Evolutionary conservation across 2,888 invertebrate genomes (phyloP), one percentile per base, ranked within the genome.

Genomic region (Heliothis peltigera): DNA sequence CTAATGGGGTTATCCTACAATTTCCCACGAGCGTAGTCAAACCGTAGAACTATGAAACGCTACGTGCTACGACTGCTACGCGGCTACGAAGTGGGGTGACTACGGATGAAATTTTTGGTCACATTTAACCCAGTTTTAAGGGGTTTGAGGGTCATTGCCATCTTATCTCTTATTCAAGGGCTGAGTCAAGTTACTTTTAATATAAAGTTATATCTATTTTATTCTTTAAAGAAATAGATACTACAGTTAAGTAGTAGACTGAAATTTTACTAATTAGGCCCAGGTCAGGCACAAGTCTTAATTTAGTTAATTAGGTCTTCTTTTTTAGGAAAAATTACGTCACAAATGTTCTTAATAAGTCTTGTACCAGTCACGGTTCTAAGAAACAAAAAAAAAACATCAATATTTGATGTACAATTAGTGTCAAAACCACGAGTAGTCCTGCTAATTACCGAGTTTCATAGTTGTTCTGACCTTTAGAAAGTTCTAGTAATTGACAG

Each of bases 31-130:
- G 72, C 15, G 43, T 64, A 64, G 28, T 56, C 32, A 35, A 42
- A 8, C 46, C 67, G 49, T 51, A 49, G 42, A 8, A 52, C 46
- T 70, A 70, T 49, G 39, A 35, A 46, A 22, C 6, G 46, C 56
- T 65, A 65, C 65, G 65, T 35, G 55, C 49, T 67, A 68, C 51
- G 10, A 15, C 22, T 25, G 52, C 60, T 68, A 68, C 56, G 47
- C 6, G 12, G 51, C 53, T 71, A 72, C 58, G 72, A 59, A n/a
- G 6, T 43, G 12, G 12, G 7, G n/a, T 49, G 17, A 32, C 19
- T 19, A 22, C 8, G 12, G 2, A 4, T 22, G 15, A 4, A 19
- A 25, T 46, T 47, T 63, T 51, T 42, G 8, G 19, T 6, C 4
- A 18, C 19, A 39, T 51, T n/a, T 22, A 28, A 18, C 19, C n/a